Evolutionary conservation across 2,888 invertebrate species (phyloP).

Genomic region (Achlya flavicornis): DNA sequence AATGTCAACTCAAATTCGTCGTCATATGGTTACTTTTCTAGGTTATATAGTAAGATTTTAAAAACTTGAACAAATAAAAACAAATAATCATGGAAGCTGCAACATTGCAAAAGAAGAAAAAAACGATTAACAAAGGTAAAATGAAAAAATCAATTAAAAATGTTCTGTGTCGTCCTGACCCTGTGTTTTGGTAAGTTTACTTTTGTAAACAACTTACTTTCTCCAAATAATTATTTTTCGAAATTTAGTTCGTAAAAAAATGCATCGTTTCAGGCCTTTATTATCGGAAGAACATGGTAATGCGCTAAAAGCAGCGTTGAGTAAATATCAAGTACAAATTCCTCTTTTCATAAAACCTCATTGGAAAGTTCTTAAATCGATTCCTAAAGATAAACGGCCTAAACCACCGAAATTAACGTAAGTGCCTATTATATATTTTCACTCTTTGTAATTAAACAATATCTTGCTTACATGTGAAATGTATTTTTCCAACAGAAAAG

Average conservation of each 20-base stretch:
- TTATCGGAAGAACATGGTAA: slow-evolving; percentile 50
- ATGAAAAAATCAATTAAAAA: slow-evolving; percentile 76
- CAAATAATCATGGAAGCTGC: slow-evolving; percentile 51
- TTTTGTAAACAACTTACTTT: neutral
- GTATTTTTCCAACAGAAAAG: slow-evolving; percentile 50
- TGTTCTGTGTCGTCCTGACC: slow-evolving; percentile 70
- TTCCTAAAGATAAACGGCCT: slow-evolving; percentile 68
- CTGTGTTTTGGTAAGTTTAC: slow-evolving; percentile 61
- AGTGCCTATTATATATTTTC: slow-evolving; percentile 24
- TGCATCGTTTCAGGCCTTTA: slow-evolving; percentile 54
- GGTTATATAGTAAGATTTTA: neutral
- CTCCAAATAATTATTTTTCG: neutral
- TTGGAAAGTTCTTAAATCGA: slow-evolving; percentile 67
- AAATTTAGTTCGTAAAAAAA: slow-evolving; percentile 9
- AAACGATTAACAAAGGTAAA: slow-evolving; percentile 65
- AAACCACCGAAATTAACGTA: slow-evolving; percentile 63
- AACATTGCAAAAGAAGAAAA: slow-evolving; percentile 62
- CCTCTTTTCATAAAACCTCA: slow-evolving; percentile 64
- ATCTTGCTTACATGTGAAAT: too few relatives aligned
- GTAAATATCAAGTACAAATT: slow-evolving; percentile 55
- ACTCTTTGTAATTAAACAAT: neutral
- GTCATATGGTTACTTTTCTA: neutral
- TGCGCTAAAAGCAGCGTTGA: slow-evolving; percentile 43
- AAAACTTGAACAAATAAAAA: neutral
- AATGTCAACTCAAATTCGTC: too few relatives aligned